A percentile compares a stretch with the other conserved stretches of the same genome.
Evolutionary conservation across 2,113 vertebrate genomes (phyloP).

Genomic region (Crocuta crocuta): DNA sequence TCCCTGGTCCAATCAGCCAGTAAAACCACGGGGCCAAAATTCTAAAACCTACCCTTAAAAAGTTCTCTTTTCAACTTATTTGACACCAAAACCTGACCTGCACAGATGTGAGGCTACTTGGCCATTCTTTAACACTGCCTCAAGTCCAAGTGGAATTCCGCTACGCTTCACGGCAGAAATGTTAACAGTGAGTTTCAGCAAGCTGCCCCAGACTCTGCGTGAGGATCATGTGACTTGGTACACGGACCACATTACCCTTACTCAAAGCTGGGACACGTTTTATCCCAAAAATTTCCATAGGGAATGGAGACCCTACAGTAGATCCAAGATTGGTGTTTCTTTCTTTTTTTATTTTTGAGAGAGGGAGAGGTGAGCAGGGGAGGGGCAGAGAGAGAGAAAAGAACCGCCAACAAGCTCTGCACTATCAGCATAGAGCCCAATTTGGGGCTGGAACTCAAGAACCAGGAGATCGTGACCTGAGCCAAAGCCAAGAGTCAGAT

Average conservation of each 20-base stretch:
- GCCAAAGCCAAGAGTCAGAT: too few species aligned
- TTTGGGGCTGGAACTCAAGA: too few species aligned
- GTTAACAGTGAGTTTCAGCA: background rate
- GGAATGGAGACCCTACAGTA: background rate
- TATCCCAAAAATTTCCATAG: background rate
- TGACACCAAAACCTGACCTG: background rate
- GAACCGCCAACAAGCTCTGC: too few species aligned
- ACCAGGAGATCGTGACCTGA: too few species aligned
- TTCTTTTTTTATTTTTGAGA: too few species aligned
- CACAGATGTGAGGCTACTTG: background rate
- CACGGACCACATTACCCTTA: too few species aligned
- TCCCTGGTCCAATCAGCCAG: background rate
- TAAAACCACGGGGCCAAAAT: background rate
- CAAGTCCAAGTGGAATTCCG: background rate
- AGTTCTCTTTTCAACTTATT: conserved; percentile 7
- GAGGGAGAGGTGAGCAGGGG: too few species aligned
- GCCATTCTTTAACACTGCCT: background rate
- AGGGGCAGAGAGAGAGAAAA: too few species aligned
- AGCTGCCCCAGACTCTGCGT: background rate
- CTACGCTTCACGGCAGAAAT: background rate
- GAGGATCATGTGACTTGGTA: background rate
- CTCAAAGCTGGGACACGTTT: background rate
- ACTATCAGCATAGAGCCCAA: too few species aligned
- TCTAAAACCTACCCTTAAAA: background rate
- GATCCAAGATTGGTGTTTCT: background rate